phyloP scores from a whole-genome alignment of 1,140 invertebrate species.

The Thaumetopoea pityocampa region DNA sequence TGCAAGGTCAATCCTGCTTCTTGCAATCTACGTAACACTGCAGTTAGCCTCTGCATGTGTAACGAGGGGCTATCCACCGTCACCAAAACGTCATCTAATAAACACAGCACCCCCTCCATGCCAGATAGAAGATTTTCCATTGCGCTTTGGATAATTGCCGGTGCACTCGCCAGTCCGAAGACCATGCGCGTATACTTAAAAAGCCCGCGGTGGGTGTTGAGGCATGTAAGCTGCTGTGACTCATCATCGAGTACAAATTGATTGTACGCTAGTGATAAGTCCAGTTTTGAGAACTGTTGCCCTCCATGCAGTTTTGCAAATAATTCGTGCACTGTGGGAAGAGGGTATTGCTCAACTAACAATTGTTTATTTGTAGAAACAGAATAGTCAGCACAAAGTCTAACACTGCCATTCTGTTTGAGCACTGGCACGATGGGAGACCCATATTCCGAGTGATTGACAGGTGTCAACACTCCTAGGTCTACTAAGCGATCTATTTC shows the following conservation, averaged over 20 bases:
- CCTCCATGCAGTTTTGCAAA: constrained; percentile 5
- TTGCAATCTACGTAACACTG: constrained; percentile 16
- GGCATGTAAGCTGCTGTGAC: constrained; percentile 2
- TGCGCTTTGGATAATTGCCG: constrained; percentile 2
- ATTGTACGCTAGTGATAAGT: constrained; percentile 6
- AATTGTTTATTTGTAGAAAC: constrained; percentile 24
- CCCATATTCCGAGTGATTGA: constrained; percentile 21
- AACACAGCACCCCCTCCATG: constrained; percentile 7
- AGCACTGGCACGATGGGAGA: constrained; percentile 25
- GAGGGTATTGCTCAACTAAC: constrained; percentile 7
- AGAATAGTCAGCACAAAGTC: constrained; percentile 26
- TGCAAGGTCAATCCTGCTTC: constrained; percentile 26
- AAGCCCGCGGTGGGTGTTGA: constrained; percentile 8
- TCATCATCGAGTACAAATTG: constrained; percentile 6
- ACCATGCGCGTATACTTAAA: constrained; percentile 9
- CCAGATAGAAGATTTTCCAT: constrained; percentile 1
- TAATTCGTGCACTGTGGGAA: constrained; percentile 1
- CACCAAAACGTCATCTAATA: constrained; percentile 22
- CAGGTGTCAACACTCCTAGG: constrained; percentile 22
- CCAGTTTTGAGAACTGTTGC: constrained; percentile 5
- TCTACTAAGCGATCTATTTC: constrained; percentile 23
- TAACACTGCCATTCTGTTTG: constrained; percentile 22
- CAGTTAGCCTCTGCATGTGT: constrained; percentile 16
- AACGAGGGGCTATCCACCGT: constrained; percentile 8
- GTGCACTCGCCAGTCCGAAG: constrained; percentile 3